A percentile compares a stretch with the other conserved stretches of the same genome.
These are phyloP conservation scores for Halocaridina rubra DNA, from an alignment of 2,888 invertebrate species.

Conservation along the genomic window DNA sequence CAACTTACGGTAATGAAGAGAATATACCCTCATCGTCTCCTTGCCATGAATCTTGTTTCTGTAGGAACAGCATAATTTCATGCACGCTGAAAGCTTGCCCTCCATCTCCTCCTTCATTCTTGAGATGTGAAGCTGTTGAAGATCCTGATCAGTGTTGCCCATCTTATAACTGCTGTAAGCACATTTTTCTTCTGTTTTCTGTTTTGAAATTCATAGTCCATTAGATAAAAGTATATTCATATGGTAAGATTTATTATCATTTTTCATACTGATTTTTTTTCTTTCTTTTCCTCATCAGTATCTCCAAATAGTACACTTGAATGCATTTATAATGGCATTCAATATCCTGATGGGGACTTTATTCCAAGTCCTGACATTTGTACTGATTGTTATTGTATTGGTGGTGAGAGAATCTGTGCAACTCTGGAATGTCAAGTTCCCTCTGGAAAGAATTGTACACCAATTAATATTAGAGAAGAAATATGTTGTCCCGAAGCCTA, in stretches of 20 bases:
- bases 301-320: too few species aligned
- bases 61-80: constrained; percentile 29
- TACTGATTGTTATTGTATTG: constrained; percentile 53
- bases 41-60: constrained; percentile 26
- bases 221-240: too few species aligned
- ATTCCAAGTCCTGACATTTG: constrained; percentile 62
- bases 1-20: constrained; percentile 47
- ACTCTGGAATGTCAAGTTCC: constrained; percentile 43
- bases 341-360: constrained; percentile 51
- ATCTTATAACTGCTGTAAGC: constrained; percentile 30
- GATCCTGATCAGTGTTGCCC: constrained; percentile 33
- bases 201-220: too few species aligned
- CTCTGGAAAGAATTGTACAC: constrained; percentile 45
- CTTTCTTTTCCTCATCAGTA: too few species aligned
- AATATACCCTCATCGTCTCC: constrained; percentile 52
- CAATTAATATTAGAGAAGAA: background rate
- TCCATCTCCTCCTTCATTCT: background rate
- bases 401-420: constrained; percentile 57
- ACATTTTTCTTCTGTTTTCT: background rate
- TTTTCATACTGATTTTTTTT: too few species aligned
- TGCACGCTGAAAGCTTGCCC: constrained; percentile 19
- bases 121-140: background rate
- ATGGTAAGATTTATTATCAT: too few species aligned
- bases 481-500: constrained; percentile 33
- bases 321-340: constrained; percentile 55